Evolutionary conservation across 2,888 invertebrate genomes (phyloP).

Genomic region (Syritta pipiens): DNA sequence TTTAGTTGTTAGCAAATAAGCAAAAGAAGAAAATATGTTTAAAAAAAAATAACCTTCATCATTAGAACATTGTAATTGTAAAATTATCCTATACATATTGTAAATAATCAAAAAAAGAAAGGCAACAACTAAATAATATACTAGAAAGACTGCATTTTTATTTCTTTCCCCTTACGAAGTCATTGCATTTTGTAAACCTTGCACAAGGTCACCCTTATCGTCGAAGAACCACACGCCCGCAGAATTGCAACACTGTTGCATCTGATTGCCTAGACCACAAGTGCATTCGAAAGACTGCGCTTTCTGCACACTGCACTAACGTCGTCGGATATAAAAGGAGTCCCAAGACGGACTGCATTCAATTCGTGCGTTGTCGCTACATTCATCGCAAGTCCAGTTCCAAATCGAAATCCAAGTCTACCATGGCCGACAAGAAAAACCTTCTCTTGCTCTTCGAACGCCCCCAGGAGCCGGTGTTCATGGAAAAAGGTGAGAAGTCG

Average conservation of each 20-base stretch:
- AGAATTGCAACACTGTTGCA: no score
- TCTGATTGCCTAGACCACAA: no score
- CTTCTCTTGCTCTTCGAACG: constrained; percentile 86
- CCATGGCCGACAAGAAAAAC: constrained; percentile 80
- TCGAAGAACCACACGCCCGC: not conserved
- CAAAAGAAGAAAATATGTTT: not conserved
- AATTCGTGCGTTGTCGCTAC: no score
- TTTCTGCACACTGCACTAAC: no score
- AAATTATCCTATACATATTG: constrained; percentile 32
- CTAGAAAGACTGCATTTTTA: constrained; percentile 27
- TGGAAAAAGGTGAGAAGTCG: constrained; percentile 85
- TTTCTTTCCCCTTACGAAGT: not conserved
- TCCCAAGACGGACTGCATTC: no score
- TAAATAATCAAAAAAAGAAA: constrained; percentile 55
- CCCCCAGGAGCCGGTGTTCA: constrained; percentile 88
- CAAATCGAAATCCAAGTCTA: no score
- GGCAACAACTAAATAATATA: constrained; percentile 35
- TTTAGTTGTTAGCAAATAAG: not conserved
- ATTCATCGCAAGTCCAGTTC: no score
- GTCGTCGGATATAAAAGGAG: no score
- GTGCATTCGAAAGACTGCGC: no score
- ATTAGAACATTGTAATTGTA: constrained; percentile 34
- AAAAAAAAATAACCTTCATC: constrained; percentile 13
- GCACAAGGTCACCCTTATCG: not conserved
- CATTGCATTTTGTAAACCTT: not conserved